Base-by-base conservation (phyloP, 2,113 vertebrate genomes). In the Sapajus apella region DNA sequence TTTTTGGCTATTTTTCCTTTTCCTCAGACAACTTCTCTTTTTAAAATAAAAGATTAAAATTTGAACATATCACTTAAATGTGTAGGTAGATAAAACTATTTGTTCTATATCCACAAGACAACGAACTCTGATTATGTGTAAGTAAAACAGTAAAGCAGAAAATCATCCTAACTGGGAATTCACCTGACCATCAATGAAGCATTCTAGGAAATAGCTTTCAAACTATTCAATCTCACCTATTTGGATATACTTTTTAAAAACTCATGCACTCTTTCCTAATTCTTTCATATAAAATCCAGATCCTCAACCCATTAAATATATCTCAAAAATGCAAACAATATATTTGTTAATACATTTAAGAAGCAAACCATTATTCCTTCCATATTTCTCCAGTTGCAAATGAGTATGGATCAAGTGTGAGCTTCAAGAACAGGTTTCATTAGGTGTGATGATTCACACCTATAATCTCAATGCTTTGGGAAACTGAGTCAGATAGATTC, bases 31-130 rank as follows among this genome's bases (percentile, higher is more conserved):
- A 90, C 72, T 90, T 91, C 23, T 75, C 30, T 86, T 98, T 97
- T 98, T 95, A 45, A 91, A 93, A 43, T 90, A 90, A 20, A 95
- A 95, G 47, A 96, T 76, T 93, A 96, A 91, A 89, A 45, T 13
- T 45, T 87, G n/a, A 93, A 79, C 13, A 17, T 45, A 58, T n/a
- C 43, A 55, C 37, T 35, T 91, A 90, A 81, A 55, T 56, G 27
- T 68, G 17, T 17, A 83, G 35, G 37, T 81, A 88, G 35, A 43
- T 45, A 68, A 73, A 87, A 50, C 45, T 40, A 32, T 23, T 76
- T 52, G 21, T 50, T 79, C 75, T 37, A 66, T 47, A 86, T 87
- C 27, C 86, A 11, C 20, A 76, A 87, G 66, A 87, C 18, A 83
- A 40, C 27, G 17, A 70, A 37, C 1, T 83, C 45, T 52, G 47